These are phyloP conservation scores for Drosophila mercatorum DNA, from an alignment of 2,888 invertebrate genomes.

Conservation along the genomic window DNA sequence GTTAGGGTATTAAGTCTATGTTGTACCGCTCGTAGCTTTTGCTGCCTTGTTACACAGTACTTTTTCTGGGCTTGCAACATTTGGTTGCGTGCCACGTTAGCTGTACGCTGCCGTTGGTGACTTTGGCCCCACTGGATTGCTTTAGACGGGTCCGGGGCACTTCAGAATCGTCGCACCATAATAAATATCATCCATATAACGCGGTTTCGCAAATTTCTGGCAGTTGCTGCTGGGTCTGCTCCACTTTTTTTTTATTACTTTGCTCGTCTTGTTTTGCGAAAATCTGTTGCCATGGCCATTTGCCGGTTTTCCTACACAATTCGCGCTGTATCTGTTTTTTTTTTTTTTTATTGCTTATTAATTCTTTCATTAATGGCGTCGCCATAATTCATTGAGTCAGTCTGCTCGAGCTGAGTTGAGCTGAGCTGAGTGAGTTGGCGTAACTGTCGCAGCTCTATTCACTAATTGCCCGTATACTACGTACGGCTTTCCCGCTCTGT, in stretches of 20 bases:
- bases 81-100: conserved; percentile 48
- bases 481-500: conserved; percentile 36
- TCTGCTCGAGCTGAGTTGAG: conserved; percentile 21
- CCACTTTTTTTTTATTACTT: conserved; percentile 31
- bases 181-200: conserved; percentile 38
- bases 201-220: conserved; percentile 62
- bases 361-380: conserved; percentile 64
- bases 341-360: conserved; percentile 57
- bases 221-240: conserved; percentile 37
- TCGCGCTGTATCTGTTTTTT: conserved; percentile 44
- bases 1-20: neutral
- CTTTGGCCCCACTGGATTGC: conserved; percentile 24
- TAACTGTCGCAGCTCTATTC: conserved; percentile 22
- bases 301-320: conserved; percentile 75
- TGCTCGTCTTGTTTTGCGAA: conserved; percentile 60
- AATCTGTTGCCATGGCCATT: conserved; percentile 64
- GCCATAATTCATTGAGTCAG: conserved; percentile 66
- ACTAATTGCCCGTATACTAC: conserved; percentile 59
- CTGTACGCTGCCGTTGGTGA: neutral
- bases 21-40: neutral
- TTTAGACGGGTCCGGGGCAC: conserved; percentile 30
- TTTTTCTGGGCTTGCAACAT: conserved; percentile 34
- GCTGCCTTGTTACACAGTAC: conserved; percentile 13
- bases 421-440: conserved; percentile 42
- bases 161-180: conserved; percentile 34